These are phyloP conservation scores for Pangasius mekongensis DNA, from an alignment of 2,797 vertebrate species.

Conservation along the genomic window DNA sequence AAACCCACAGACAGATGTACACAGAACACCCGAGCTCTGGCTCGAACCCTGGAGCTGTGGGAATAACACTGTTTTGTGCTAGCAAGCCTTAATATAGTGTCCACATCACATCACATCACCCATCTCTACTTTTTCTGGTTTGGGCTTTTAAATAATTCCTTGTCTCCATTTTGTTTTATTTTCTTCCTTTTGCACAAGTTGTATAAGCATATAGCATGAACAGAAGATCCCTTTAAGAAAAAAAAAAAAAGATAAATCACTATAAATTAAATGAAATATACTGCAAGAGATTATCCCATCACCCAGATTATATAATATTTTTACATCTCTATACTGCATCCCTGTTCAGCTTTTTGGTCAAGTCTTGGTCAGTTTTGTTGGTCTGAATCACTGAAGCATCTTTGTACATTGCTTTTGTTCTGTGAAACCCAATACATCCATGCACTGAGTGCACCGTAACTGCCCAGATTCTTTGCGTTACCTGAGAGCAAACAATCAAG, in stretches of 20 bases:
- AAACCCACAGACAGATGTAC: background rate
- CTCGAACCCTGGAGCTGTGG: background rate
- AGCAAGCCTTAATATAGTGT: background rate
- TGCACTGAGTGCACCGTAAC: slow-evolving; percentile 63
- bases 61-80: background rate
- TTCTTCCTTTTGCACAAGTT: slow-evolving; percentile 65
- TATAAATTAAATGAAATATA: background rate
- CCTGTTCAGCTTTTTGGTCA: slow-evolving; percentile 11
- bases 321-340: slow-evolving; percentile 2
- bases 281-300: background rate
- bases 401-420: slow-evolving; percentile 1
- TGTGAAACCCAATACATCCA: slow-evolving; percentile 3
- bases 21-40: background rate
- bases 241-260: slow-evolving; percentile 73
- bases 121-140: background rate
- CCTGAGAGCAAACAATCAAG: slow-evolving; percentile 71
- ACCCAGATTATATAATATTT: slow-evolving; percentile 14
- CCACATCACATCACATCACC: too few species aligned
- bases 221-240: slow-evolving; percentile 42
- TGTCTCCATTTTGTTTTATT: slow-evolving; percentile 73
- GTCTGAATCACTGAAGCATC: background rate
- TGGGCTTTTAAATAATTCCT: background rate
- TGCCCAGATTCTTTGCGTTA: slow-evolving; percentile 58
- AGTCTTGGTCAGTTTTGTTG: slow-evolving; percentile 16
- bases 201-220: slow-evolving; percentile 60